These are phyloP conservation scores for Rallus crepitans DNA, from an alignment of 2,797 vertebrate genomes.

Conservation along the genomic window DNA sequence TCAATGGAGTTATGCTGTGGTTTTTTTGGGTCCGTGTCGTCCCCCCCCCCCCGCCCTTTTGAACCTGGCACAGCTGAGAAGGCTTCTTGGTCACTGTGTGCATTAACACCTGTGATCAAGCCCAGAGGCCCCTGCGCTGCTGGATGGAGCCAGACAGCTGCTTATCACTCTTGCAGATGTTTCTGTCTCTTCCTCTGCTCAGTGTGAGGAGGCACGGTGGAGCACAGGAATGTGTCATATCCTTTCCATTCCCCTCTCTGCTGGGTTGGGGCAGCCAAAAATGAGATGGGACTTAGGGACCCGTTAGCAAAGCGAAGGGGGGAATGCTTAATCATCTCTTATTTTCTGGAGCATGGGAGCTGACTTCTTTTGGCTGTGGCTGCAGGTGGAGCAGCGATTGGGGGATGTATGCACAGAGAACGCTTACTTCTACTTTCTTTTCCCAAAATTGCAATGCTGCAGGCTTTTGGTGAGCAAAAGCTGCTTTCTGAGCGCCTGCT, in stretches of 20 bases:
- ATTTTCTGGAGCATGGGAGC: background rate
- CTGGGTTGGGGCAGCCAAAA: conserved; percentile 21
- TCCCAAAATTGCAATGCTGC: background rate
- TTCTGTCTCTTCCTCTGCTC: conserved; percentile 21
- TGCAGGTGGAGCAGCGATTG: background rate
- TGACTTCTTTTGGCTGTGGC: background rate
- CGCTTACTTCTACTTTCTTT: background rate
- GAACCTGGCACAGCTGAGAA: background rate
- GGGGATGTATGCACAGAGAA: background rate
- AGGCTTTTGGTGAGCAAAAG: background rate
- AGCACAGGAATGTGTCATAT: conserved; percentile 6
- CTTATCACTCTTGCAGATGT: conserved; percentile 66
- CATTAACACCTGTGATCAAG: background rate
- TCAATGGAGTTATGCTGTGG: background rate
- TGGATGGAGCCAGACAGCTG: conserved; percentile 9
- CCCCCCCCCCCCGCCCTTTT: background rate
- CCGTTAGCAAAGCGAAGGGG: background rate
- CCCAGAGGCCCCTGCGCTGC: background rate
- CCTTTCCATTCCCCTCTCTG: conserved; percentile 30
- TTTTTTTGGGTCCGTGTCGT: no score
- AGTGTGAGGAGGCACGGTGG: background rate
- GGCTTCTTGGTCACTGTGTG: background rate
- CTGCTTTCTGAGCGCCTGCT: background rate
- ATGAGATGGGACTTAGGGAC: background rate
- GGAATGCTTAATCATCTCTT: background rate